phyloP scores from a whole-genome alignment of 2,113 vertebrate genomes.

The Tichodroma muraria region DNA sequence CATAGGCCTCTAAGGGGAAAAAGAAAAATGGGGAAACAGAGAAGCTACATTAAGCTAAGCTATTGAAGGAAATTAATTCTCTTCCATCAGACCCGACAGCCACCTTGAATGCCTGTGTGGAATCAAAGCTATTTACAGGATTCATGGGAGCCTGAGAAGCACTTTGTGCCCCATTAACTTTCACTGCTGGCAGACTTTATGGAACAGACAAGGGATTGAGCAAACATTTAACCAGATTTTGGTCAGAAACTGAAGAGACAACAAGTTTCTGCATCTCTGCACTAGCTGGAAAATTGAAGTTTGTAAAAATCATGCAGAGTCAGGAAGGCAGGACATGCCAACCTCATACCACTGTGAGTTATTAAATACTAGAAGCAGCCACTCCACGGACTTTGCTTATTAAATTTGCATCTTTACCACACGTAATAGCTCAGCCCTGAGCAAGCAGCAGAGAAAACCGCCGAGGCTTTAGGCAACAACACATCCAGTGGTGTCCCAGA shows the following conservation, averaged over 20 bases:
- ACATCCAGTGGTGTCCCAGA: background rate
- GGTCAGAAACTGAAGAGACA: background rate
- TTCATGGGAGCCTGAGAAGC: background rate
- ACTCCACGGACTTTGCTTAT: background rate
- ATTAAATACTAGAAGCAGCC: background rate
- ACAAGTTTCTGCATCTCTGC: background rate
- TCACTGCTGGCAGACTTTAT: background rate
- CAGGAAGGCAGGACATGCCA: background rate
- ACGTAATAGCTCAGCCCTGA: background rate
- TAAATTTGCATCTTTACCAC: background rate
- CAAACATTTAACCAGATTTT: background rate
- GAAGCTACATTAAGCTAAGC: background rate
- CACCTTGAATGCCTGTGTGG: background rate
- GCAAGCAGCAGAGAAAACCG: background rate
- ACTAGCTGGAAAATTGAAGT: background rate
- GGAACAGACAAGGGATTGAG: background rate
- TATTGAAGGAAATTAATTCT: background rate
- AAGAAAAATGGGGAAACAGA: background rate
- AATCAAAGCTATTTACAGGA: background rate
- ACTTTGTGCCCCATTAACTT: background rate
- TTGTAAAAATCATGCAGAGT: background rate
- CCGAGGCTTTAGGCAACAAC: background rate
- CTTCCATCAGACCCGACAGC: background rate
- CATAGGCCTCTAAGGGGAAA: background rate
- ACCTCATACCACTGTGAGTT: background rate